Evolutionary conservation across 2,888 invertebrate genomes (phyloP).

Genomic region (Cynaeus angustus): DNA sequence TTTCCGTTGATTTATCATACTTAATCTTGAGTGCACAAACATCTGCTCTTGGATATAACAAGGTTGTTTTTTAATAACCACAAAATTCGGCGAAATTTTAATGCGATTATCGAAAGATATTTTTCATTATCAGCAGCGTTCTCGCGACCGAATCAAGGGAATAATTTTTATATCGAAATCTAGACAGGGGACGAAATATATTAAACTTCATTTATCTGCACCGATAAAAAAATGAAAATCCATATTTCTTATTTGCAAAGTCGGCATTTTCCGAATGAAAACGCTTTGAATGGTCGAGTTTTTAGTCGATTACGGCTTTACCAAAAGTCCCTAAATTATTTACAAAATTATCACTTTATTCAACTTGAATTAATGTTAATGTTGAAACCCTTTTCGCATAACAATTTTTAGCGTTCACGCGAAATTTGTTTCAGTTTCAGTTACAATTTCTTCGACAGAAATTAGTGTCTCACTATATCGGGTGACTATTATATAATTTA

Average conservation of each 20-base stretch:
- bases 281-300: slow-evolving; percentile 40
- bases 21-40: neutral
- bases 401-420: slow-evolving; percentile 16
- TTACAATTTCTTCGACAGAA: slow-evolving; percentile 2
- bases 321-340: slow-evolving; percentile 44
- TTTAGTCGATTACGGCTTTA: slow-evolving; percentile 35
- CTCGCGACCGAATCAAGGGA: slow-evolving; percentile 27
- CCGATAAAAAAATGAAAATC: slow-evolving; percentile 50
- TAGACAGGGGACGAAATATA: slow-evolving; percentile 46
- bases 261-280: slow-evolving; percentile 49
- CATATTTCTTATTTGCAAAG: slow-evolving; percentile 51
- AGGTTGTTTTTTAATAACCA: slow-evolving; percentile 30
- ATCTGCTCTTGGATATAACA: slow-evolving; percentile 13
- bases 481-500: neutral
- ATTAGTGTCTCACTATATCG: neutral
- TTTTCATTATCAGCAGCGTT: slow-evolving; percentile 38
- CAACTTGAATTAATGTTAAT: slow-evolving; percentile 31
- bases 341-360: slow-evolving; percentile 37
- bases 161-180: slow-evolving; percentile 40
- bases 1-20: slow-evolving; percentile 12
- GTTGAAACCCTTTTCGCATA: slow-evolving; percentile 16
- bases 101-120: slow-evolving; percentile 31
- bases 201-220: slow-evolving; percentile 51
- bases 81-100: neutral
- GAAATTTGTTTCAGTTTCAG: slow-evolving; percentile 17